Evolutionary conservation across 2,113 vertebrate genomes (phyloP), one percentile per base, ranked within the genome.

Genomic region (Gavialis gangeticus): DNA sequence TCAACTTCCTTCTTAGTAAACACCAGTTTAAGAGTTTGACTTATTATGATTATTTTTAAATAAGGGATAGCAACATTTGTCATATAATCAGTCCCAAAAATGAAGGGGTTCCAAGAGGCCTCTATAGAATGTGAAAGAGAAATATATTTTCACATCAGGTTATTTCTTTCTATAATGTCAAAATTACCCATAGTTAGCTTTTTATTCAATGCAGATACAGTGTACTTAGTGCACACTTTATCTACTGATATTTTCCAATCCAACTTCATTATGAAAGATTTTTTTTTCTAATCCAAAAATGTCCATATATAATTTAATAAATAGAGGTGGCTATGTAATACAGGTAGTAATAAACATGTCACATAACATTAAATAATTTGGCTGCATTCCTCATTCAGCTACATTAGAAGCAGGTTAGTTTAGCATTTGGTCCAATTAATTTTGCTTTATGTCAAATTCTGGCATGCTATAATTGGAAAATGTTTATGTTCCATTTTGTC

Each of bases 51-150:
- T 82, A 24, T 73, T 96, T 66, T 57, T 85, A 46, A 37, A 84
- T 30, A 88, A 82, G 30, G 84, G 17, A 90, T 25, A 82, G 30
- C 12, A 15, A 22, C 12, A 15, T 75, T 73, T 60, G 12, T 55
- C 57, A 90, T 56, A 22, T 71, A 79, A 60, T 73, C 75, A 54
- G 54, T 69, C 59, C 78, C 79, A 88, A 21, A 67, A 80, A 46
- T 10, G 87, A 87, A 90, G 91, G 34, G 46, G 46, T 46, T 46
- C 46, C 46, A 46, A 46, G 46, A 79, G 18, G n/a, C 87, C 76
- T 83, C 30, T 62, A 66, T 73, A 81, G 85, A 75, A n/a, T 46
- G 34, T 82, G 27, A 94, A 87, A 93, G 59, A 91, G n/a, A 84
- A 18, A 7, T 37, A 24, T 19, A 8, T 91, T 89, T 89, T 86